Evolutionary conservation across 2,888 invertebrate species (phyloP).

Genomic region (Ormyrus rosae): DNA sequence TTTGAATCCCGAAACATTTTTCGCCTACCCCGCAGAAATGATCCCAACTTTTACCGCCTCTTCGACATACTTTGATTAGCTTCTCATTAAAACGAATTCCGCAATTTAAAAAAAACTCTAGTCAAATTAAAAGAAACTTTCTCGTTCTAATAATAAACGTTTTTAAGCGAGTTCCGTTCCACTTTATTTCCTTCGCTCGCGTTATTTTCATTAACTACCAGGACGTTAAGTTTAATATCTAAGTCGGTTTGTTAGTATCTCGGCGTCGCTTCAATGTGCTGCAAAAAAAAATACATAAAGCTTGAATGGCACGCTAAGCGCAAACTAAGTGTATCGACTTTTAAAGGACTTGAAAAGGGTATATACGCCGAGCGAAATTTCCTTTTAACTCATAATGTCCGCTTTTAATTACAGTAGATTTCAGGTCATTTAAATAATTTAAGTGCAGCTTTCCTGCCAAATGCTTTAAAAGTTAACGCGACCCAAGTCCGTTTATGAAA

Average conservation of each 20-base stretch:
- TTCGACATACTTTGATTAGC: conserved; percentile 1
- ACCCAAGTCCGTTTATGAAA: no score
- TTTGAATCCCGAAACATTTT: not conserved
- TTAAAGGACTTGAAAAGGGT: no score
- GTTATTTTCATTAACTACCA: not conserved
- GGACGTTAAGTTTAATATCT: conserved; percentile 36
- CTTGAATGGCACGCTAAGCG: not conserved
- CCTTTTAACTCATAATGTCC: no score
- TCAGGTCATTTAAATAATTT: no score
- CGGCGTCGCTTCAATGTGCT: conserved; percentile 1
- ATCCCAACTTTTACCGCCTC: not conserved
- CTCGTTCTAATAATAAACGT: conserved; percentile 7
- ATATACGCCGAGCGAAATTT: no score
- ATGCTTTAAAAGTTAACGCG: no score
- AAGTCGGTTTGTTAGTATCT: conserved; percentile 14
- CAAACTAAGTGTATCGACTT: no score
- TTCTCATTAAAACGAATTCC: not conserved
- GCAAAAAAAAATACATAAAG: not conserved
- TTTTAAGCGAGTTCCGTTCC: not conserved
- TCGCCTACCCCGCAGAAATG: not conserved
- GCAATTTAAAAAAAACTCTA: not conserved
- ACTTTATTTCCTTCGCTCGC: not conserved
- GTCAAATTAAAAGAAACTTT: not conserved
- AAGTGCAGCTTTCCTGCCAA: no score
- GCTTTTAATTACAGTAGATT: no score